Base-by-base conservation (phyloP, 2,888 invertebrate genomes). In the Leptinotarsa peninsularis region DNA sequence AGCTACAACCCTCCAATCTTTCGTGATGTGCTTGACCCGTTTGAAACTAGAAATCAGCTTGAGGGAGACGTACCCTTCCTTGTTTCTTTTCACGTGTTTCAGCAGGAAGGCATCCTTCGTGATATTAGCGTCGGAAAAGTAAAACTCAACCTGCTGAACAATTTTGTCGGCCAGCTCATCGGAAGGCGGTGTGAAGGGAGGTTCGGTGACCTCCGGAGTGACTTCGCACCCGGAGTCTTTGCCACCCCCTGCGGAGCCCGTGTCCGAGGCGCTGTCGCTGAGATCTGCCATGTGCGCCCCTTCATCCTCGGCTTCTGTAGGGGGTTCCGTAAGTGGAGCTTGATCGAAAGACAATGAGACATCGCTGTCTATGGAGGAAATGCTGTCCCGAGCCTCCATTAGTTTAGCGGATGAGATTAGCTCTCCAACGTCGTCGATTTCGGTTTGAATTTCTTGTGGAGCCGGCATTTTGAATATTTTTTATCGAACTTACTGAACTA, bases 41-140 rank as follows among this genome's bases (percentile, higher is more conserved):
- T 98, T 97, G 88, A 98, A 98, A 85, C 97, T 97, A 17, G 98
- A 96, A 81, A 98, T 96, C 74, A 98, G 90, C 88, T 98, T 98
- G 71, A 98, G 90, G 72, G 96, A 97, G 18, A 98, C 98, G 89
- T 94, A 98, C 23, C 98, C 98, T 88, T 97, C 97, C 88, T 97
- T 98, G 88, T 98, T 98, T 72, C 98, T 91, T 74, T 96, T 93
- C 27, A 98, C 97, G 87, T 98, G 98, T 87, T 98, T 98, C 79
- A 98, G 89, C 66, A 98, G 90, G 88, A 98, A 98, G 17, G 98
- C 97, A 87, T 98, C 98, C 87, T 98, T 98, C 4, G 96, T 93
- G 81, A 98, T 96, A 87, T 97, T 97, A 70, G 95, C 96, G 86
- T 98, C 97, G 77, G 97, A 96, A 89, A 98, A 98, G 89, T 98